phyloP scores from a whole-genome alignment of 2,113 vertebrate species.

The Saguinus imperator region DNA sequence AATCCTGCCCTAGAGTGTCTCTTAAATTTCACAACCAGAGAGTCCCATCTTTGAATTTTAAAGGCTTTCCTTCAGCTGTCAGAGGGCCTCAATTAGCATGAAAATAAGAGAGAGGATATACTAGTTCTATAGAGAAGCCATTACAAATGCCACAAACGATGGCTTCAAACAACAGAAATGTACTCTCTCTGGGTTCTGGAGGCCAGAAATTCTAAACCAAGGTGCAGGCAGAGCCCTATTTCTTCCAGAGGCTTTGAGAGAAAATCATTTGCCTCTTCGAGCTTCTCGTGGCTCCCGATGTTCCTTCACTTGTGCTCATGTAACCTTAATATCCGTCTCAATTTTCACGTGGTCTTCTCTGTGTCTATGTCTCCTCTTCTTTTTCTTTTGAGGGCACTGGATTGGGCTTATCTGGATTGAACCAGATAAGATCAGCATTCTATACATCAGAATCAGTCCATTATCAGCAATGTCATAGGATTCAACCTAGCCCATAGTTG shows the following conservation, averaged over 20 bases:
- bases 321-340: neutral
- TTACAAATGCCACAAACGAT: neutral
- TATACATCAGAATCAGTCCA: neutral
- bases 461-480: neutral
- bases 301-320: no score
- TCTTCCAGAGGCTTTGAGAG: accelerated
- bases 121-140: neutral
- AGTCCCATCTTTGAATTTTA: neutral
- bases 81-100: neutral
- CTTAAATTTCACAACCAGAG: neutral
- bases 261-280: neutral
- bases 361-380: neutral
- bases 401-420: neutral
- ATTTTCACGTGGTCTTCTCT: neutral
- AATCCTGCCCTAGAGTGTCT: neutral
- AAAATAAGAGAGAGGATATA: neutral
- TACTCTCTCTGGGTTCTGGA: neutral
- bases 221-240: accelerated
- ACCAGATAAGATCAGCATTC: neutral
- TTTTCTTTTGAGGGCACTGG: neutral
- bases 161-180: neutral
- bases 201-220: neutral
- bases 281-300: neutral
- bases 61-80: neutral
- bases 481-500: neutral